Evolutionary conservation across 2,888 invertebrate genomes (phyloP).

Genomic region (Saturnia pavonia): DNA sequence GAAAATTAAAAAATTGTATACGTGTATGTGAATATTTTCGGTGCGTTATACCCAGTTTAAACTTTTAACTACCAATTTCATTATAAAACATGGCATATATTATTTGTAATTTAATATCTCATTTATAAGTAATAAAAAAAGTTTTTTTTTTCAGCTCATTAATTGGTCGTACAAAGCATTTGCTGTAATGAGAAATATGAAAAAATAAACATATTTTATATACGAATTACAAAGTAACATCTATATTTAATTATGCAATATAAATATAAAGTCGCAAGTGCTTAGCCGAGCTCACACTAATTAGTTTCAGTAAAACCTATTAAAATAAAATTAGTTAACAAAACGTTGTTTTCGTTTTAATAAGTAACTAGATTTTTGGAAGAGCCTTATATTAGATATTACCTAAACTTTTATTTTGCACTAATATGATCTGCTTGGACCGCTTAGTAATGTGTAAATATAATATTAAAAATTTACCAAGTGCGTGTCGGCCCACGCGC

Average conservation of each 20-base stretch:
- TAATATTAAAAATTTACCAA: too few species aligned
- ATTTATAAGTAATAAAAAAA: background rate
- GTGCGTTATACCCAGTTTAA: background rate
- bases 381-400: slow-evolving; percentile 5
- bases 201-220: slow-evolving; percentile 53
- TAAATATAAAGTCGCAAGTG: background rate
- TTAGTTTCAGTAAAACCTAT: slow-evolving; percentile 37
- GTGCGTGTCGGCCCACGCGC: too few species aligned
- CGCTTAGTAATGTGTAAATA: too few species aligned
- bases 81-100: background rate
- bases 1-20: background rate
- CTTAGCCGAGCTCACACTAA: slow-evolving; percentile 30
- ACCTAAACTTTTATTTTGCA: background rate
- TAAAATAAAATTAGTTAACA: slow-evolving; percentile 38
- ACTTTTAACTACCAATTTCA: background rate
- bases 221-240: slow-evolving; percentile 31
- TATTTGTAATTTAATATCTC: background rate
- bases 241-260: slow-evolving; percentile 26
- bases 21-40: background rate
- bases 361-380: background rate
- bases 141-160: slow-evolving; percentile 67
- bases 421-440: too few species aligned
- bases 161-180: slow-evolving; percentile 80
- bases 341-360: slow-evolving; percentile 22
- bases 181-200: slow-evolving; percentile 76